Evolutionary conservation across 2,888 invertebrate species (phyloP).

Genomic region (Archips crataeganus): DNA sequence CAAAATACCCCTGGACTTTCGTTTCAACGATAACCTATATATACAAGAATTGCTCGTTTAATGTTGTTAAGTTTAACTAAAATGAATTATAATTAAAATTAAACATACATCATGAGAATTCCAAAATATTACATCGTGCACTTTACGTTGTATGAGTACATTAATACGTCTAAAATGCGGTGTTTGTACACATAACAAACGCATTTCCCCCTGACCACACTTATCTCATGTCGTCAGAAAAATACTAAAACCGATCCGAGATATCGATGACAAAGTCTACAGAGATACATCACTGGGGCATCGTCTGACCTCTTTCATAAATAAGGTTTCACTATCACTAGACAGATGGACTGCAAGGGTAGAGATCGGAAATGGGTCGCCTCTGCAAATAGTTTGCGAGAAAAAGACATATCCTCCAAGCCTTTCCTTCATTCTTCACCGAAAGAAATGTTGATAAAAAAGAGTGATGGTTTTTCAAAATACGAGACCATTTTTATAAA

Average conservation of each 20-base stretch:
- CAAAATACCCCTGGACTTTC: no score
- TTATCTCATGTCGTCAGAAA: background rate
- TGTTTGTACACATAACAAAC: background rate
- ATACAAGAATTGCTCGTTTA: no score
- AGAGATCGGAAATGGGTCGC: slow-evolving; percentile 36
- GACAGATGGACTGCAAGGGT: slow-evolving; percentile 38
- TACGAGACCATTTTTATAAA: no score
- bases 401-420: slow-evolving; percentile 4
- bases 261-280: slow-evolving; percentile 28
- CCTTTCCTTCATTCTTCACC: background rate
- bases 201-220: background rate
- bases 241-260: slow-evolving; percentile 5
- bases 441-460: background rate
- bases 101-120: no score
- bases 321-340: slow-evolving; percentile 38
- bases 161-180: no score
- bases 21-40: no score
- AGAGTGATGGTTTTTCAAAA: background rate
- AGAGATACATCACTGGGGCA: slow-evolving; percentile 20
- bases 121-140: no score
- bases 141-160: no score
- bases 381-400: slow-evolving; percentile 35
- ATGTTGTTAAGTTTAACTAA: no score
- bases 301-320: slow-evolving; percentile 38
- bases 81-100: no score